Evolutionary conservation across 1,140 invertebrate genomes (phyloP).

Genomic region (Chlorops oryzae): DNA sequence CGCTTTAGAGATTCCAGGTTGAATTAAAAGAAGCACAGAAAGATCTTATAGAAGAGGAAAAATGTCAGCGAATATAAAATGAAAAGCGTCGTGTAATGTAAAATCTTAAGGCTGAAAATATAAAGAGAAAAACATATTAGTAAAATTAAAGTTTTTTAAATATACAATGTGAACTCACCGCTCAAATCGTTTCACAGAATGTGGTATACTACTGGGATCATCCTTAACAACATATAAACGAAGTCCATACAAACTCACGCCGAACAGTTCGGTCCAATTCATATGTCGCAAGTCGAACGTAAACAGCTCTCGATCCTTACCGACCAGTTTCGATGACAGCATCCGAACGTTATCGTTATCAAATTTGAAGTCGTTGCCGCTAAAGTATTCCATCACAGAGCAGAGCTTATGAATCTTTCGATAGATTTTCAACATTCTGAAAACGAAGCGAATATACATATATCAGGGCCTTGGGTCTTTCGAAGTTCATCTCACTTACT

Average conservation of each 20-base stretch:
- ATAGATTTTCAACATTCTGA: constrained; percentile 67
- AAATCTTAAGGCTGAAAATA: constrained; percentile 35
- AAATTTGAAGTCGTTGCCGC: constrained; percentile 64
- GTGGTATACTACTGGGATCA: constrained; percentile 58
- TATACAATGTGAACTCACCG: no score
- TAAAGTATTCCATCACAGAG: constrained; percentile 65
- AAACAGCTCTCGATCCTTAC: constrained; percentile 60
- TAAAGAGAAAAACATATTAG: neutral
- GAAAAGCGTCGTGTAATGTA: constrained; percentile 35
- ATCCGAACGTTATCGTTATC: constrained; percentile 58
- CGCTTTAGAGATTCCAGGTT: no score
- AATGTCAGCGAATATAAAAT: constrained; percentile 31
- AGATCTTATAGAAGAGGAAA: constrained; percentile 30
- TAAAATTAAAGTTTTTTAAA: no score
- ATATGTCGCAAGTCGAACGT: constrained; percentile 62
- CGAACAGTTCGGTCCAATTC: constrained; percentile 60
- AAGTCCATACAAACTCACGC: constrained; percentile 59
- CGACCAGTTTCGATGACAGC: constrained; percentile 57
- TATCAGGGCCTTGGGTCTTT: neutral
- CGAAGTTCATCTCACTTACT: no score
- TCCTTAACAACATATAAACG: constrained; percentile 68
- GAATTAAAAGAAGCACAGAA: no score
- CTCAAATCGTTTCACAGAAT: constrained; percentile 53
- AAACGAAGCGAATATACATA: neutral
- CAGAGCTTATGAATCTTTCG: constrained; percentile 67